Evolutionary conservation across 2,797 vertebrate species (phyloP), one percentile per base, ranked within the genome.

Genomic region (Sebastes aleutianus): DNA sequence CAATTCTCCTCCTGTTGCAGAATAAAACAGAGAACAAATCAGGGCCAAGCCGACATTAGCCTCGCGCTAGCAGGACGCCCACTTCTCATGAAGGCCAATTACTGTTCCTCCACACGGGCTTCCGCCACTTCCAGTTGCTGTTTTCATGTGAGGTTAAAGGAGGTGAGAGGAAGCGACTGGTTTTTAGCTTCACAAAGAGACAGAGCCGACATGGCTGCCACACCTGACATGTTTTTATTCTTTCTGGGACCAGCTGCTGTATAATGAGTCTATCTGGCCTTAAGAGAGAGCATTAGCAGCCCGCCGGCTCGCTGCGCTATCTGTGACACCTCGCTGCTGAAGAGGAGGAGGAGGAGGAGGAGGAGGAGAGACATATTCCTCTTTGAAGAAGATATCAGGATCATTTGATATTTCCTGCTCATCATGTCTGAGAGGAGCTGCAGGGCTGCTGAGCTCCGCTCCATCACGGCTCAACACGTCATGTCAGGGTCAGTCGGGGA

Each of bases 11-110:
- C 70, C 75, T 20, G 66, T 29, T 54, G 76, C 69, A 54, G 75
- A 84, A 89, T 83, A 76, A 92, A 87, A 85, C 81, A 7, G 59
- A 3, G 79, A 83, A 88, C 85, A 90, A 91, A 80, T 89, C 84
- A 91, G 89, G 88, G 89, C 89, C 88, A 90, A 75, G 85, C 82
- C 74, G 87, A 89, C 87, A 89, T 92, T 92, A 91, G 90, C 91
- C 89, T 79, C 39, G 24, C 34, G 65, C 85, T 82, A 76, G 64
- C 89, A 83, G 78, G 81, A 89, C 78, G 77, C 78, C 80, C 81
- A 54, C 80, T 76, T 62, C 82, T 85, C 84, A 80, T 87, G 83
- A 90, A 92, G 89, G 85, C 89, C 89, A 91, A 92, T 93, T 93
- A 93, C 89, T 84, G 87, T 31, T 32, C 61, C 78, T 75, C 22